A percentile compares a stretch with the other conserved stretches of the same genome.
Evolutionary conservation across 2,113 vertebrate genomes (phyloP).

Genomic region (Phaethon lepturus): DNA sequence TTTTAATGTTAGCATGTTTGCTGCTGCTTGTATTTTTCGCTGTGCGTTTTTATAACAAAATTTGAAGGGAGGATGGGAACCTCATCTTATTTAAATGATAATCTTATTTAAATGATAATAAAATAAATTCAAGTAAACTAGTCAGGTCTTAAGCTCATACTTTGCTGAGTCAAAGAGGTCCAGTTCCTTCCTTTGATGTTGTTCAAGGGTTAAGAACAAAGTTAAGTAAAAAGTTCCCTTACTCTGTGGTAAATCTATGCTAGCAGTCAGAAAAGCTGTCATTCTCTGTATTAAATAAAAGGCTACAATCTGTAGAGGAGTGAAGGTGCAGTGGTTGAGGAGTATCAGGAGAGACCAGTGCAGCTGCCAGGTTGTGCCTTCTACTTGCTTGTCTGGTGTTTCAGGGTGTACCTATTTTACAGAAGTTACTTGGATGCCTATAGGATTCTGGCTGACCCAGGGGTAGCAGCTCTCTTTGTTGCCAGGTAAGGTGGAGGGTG

Average conservation of each 20-base stretch:
- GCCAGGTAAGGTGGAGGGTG: accelerated
- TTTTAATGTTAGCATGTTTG: background rate
- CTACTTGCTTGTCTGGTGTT: background rate
- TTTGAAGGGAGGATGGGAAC: background rate
- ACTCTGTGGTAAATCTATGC: background rate
- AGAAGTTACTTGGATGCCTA: background rate
- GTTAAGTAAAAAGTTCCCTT: background rate
- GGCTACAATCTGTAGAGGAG: background rate
- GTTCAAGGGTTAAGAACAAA: background rate
- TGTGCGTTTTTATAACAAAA: background rate
- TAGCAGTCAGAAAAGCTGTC: background rate
- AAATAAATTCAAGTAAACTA: background rate
- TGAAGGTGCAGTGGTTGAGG: background rate
- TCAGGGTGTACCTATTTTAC: background rate
- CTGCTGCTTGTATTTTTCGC: background rate
- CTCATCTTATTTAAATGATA: background rate
- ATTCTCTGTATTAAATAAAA: background rate
- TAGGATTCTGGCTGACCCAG: background rate
- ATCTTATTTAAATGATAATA: background rate
- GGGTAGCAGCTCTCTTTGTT: accelerated
- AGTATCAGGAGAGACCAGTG: background rate
- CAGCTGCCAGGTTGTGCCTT: background rate
- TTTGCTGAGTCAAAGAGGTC: background rate
- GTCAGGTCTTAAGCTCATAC: background rate
- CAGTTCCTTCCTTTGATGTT: background rate